Evolutionary conservation across 2,113 vertebrate genomes (phyloP).

Genomic region (Irena cyanogastra): DNA sequence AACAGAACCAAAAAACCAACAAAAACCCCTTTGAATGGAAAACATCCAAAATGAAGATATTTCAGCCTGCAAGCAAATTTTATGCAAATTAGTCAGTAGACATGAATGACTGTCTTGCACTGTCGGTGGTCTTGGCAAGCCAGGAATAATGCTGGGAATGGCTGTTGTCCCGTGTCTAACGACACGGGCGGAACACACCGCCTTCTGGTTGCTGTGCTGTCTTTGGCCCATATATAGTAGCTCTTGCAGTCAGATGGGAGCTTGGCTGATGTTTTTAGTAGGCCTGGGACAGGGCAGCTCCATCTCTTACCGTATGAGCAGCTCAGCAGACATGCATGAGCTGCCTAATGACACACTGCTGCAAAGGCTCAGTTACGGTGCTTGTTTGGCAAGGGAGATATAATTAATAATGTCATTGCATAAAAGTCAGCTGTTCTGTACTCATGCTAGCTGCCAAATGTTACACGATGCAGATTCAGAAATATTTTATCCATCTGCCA

Average conservation of each 20-base stretch:
- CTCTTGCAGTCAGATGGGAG: constrained; percentile 4
- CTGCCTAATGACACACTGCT: constrained; percentile 45
- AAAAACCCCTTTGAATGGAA: not conserved
- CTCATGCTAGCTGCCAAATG: constrained; percentile 60
- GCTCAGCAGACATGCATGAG: constrained; percentile 15
- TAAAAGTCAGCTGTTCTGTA: constrained; percentile 73
- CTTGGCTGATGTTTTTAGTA: constrained; percentile 51
- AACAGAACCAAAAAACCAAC: not conserved
- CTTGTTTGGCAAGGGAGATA: constrained; percentile 44
- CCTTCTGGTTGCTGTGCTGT: not conserved
- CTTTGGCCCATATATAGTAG: constrained; percentile 14
- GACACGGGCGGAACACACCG: not conserved
- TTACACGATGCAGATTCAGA: constrained; percentile 64
- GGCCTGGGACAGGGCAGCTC: not conserved
- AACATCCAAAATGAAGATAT: not conserved
- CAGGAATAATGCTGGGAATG: not conserved
- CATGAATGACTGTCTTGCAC: not conserved
- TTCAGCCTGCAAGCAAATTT: not conserved
- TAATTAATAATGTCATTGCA: constrained; percentile 66
- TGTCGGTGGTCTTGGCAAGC: not conserved
- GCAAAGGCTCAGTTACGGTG: constrained; percentile 6
- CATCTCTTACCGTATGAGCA: not conserved
- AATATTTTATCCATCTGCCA: constrained; percentile 68
- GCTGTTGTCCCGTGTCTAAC: not conserved
- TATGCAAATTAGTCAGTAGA: not conserved